phyloP scores from a whole-genome alignment of 2,113 vertebrate genomes.

The Lepus americanus region DNA sequence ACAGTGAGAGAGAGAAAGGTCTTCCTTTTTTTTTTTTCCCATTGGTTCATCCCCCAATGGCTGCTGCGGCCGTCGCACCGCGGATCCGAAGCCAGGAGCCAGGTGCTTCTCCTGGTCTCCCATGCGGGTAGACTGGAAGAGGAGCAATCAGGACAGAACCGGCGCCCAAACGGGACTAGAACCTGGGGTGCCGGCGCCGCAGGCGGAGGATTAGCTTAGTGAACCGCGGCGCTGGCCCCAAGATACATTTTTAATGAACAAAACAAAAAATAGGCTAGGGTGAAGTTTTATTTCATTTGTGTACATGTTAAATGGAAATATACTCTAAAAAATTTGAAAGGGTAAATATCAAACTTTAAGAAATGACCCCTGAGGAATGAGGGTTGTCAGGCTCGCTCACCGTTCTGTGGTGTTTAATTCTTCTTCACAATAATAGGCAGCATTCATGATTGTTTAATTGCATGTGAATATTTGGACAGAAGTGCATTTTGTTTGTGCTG shows the following conservation, averaged over 20 bases:
- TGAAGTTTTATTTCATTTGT: neutral
- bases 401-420: neutral
- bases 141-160: too few relatives aligned
- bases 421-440: neutral
- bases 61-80: too few relatives aligned
- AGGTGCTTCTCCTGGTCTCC: too few relatives aligned
- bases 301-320: slow-evolving; percentile 13
- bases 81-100: too few relatives aligned
- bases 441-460: slow-evolving; percentile 22
- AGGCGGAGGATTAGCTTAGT: too few relatives aligned
- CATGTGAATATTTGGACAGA: neutral
- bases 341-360: neutral
- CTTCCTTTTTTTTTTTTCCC: too few relatives aligned
- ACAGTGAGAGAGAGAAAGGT: too few relatives aligned
- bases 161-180: too few relatives aligned
- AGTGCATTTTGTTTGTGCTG: neutral
- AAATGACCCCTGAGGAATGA: neutral
- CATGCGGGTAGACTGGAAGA: too few relatives aligned
- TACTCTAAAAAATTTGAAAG: slow-evolving; percentile 3
- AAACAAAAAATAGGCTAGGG: neutral
- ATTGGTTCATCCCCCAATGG: too few relatives aligned
- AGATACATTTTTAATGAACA: slow-evolving; percentile 39
- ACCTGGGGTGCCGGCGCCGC: too few relatives aligned
- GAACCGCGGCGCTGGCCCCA: neutral
- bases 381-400: neutral